phyloP scores from a whole-genome alignment of 2,888 invertebrate species.

The Lamellibrachia satsuma region DNA sequence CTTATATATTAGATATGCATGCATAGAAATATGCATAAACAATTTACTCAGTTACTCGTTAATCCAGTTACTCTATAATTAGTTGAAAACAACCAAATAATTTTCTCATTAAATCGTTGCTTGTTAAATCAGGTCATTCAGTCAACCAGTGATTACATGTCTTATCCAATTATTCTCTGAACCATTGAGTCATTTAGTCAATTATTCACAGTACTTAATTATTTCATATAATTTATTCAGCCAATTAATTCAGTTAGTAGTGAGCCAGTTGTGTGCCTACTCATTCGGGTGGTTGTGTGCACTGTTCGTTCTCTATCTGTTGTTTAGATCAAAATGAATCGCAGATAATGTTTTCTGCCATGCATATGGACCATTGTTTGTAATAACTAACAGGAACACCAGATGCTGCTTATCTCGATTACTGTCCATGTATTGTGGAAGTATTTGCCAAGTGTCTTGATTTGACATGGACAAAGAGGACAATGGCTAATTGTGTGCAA shows the following conservation, averaged over 20 bases:
- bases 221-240: neutral
- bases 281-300: neutral
- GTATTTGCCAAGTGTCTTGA: no score
- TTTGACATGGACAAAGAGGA: no score
- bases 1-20: no score
- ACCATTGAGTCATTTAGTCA: neutral
- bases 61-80: neutral
- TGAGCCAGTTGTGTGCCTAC: neutral
- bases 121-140: neutral
- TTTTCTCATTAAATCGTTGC: neutral
- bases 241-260: neutral
- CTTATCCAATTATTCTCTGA: neutral
- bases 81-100: neutral
- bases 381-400: neutral
- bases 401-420: neutral
- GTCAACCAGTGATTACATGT: neutral
- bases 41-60: neutral
- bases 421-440: neutral
- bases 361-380: neutral
- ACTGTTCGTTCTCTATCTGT: neutral
- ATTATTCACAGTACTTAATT: neutral
- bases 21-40: neutral
- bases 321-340: neutral
- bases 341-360: neutral
- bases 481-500: no score